Evolutionary conservation across 1,140 invertebrate genomes (phyloP).

Genomic region (Anoplolepis gracilipes): DNA sequence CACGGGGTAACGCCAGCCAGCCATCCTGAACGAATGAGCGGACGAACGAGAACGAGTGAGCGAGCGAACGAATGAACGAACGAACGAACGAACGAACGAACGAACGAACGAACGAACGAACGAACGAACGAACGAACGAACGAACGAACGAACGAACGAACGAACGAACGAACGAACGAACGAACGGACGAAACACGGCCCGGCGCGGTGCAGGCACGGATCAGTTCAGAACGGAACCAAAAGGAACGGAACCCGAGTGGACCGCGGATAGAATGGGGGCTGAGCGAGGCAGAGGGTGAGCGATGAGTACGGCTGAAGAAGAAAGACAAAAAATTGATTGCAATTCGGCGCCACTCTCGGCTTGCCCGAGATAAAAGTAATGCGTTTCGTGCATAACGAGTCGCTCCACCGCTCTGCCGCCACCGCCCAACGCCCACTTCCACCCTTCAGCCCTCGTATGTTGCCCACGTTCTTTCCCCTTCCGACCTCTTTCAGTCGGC

Average conservation of each 20-base stretch:
- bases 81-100: constrained; percentile 45
- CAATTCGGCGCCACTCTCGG: constrained; percentile 81
- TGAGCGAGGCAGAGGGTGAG: constrained; percentile 64
- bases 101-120: constrained; percentile 73
- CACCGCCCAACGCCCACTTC: constrained; percentile 58
- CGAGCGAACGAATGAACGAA: too few species aligned
- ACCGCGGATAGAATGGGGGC: constrained; percentile 70
- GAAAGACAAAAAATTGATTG: constrained; percentile 83
- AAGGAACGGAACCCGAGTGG: constrained; percentile 77
- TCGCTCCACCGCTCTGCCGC: constrained; percentile 60
- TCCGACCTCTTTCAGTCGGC: constrained; percentile 45
- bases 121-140: constrained; percentile 54
- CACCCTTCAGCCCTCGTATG: constrained; percentile 71
- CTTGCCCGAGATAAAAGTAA: constrained; percentile 80
- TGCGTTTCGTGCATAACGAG: constrained; percentile 81
- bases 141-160: constrained; percentile 45
- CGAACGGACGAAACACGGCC: constrained; percentile 66
- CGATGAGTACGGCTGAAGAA: constrained; percentile 72
- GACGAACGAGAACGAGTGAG: too few species aligned
- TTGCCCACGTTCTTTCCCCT: constrained; percentile 61
- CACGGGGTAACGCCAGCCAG: constrained; percentile 82
- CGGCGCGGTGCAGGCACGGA: constrained; percentile 65
- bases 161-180: constrained; percentile 73
- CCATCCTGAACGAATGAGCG: constrained; percentile 74
- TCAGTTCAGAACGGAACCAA: constrained; percentile 77